Percentiles rank a stretch among this genome's conserved stretches.
Conservation (phyloP, 2,888 invertebrate species). For the Agrotis exclamationis region DNA sequence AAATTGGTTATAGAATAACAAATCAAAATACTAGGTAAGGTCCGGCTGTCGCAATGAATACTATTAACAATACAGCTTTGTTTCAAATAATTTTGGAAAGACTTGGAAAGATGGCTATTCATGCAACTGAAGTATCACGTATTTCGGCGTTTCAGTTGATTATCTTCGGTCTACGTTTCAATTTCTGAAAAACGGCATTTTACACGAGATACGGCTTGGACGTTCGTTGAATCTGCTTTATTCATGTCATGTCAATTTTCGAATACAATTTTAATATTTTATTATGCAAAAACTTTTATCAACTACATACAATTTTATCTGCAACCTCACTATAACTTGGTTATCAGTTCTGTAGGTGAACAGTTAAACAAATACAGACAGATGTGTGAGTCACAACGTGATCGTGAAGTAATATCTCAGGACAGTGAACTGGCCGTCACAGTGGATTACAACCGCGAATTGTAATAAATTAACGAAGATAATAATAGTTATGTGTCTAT, state of each 20-base stretch:
- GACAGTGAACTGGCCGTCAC: slow-evolving; percentile 49
- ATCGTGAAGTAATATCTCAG: slow-evolving; percentile 46
- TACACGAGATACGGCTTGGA: neutral
- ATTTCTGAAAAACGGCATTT: neutral
- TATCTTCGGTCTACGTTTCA: neutral
- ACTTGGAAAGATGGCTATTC: neutral
- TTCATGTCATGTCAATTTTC: neutral
- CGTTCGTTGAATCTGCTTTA: neutral
- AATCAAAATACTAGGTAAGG: neutral
- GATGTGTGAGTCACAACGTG: slow-evolving; percentile 45
- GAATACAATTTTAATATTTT: neutral
- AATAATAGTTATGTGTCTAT: slow-evolving; percentile 25
- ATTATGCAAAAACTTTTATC: neutral
- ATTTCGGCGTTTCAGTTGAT: slow-evolving; percentile 1
- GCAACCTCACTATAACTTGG: neutral
- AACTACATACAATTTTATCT: slow-evolving; percentile 14
- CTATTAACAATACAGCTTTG: neutral
- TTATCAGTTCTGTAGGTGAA: slow-evolving; percentile 49
- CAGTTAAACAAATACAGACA: slow-evolving; percentile 21
- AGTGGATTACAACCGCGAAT: slow-evolving; percentile 28
- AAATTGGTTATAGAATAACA: neutral
- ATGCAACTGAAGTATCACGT: neutral
- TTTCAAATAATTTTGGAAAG: neutral
- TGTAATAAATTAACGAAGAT: slow-evolving; percentile 24
- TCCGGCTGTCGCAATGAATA: neutral